Evolutionary conservation across 2,113 vertebrate genomes (phyloP).

Genomic region (Zosterops hypoxanthus): DNA sequence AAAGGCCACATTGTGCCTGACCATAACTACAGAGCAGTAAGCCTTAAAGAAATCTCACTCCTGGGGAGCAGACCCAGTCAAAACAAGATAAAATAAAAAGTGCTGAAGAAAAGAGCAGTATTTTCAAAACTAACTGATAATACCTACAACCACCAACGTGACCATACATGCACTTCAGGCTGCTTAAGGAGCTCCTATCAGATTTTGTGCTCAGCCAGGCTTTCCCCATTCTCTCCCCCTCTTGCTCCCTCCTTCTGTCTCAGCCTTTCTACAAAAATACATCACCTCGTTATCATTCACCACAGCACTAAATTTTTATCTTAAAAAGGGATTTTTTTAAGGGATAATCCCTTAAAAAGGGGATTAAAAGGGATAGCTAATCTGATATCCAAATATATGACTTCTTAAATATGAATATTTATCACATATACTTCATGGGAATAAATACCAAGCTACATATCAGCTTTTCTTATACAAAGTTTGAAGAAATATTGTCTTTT

Average conservation of each 20-base stretch:
- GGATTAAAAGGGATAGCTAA: background rate
- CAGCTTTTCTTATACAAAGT: background rate
- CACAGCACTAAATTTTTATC: background rate
- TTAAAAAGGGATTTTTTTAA: background rate
- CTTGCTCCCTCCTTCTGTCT: background rate
- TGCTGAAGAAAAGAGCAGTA: background rate
- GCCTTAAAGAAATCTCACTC: constrained; percentile 13
- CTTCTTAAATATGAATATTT: background rate
- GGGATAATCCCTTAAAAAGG: too few relatives aligned
- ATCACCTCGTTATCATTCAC: background rate
- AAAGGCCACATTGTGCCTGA: background rate
- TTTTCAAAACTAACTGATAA: background rate
- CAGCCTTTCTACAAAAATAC: background rate
- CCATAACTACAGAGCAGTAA: background rate
- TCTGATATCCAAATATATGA: background rate
- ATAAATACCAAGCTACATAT: background rate
- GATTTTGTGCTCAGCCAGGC: background rate
- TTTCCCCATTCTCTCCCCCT: background rate
- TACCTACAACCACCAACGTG: background rate
- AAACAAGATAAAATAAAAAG: background rate
- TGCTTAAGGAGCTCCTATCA: background rate
- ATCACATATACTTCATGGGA: background rate
- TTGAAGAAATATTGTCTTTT: background rate
- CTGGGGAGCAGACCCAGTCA: background rate
- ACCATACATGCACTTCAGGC: background rate